These are phyloP conservation scores for Hydropotes inermis DNA, from an alignment of 2,113 vertebrate species.

Conservation along the genomic window DNA sequence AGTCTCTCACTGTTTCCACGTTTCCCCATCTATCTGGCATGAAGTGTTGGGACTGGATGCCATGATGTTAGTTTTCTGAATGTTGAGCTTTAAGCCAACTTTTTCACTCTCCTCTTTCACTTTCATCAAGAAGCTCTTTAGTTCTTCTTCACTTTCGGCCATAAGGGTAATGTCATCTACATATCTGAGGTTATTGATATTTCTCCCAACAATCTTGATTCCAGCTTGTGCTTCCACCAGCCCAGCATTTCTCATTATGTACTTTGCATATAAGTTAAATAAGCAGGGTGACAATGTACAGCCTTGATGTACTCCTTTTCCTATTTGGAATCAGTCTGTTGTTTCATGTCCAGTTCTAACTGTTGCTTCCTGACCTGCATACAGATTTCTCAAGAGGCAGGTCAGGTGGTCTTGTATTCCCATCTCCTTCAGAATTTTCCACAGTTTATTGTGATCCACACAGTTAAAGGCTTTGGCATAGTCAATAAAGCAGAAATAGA, in stretches of 20 bases:
- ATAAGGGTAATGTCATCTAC: background rate
- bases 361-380: background rate
- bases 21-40: background rate
- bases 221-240: background rate
- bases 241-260: background rate
- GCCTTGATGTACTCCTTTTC: background rate
- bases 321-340: background rate
- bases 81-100: background rate
- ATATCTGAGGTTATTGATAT: background rate
- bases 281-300: background rate
- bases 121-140: background rate
- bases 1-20: background rate
- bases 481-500: background rate
- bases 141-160: background rate
- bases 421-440: background rate
- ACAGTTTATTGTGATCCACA: background rate
- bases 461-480: background rate
- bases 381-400: background rate
- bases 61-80: background rate
- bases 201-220: rapidly evolving
- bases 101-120: background rate
- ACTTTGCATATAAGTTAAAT: background rate
- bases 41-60: background rate
- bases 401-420: background rate
- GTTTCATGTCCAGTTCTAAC: background rate